Conservation (phyloP, 2,888 invertebrate genomes). For the Atrina japonica region DNA sequence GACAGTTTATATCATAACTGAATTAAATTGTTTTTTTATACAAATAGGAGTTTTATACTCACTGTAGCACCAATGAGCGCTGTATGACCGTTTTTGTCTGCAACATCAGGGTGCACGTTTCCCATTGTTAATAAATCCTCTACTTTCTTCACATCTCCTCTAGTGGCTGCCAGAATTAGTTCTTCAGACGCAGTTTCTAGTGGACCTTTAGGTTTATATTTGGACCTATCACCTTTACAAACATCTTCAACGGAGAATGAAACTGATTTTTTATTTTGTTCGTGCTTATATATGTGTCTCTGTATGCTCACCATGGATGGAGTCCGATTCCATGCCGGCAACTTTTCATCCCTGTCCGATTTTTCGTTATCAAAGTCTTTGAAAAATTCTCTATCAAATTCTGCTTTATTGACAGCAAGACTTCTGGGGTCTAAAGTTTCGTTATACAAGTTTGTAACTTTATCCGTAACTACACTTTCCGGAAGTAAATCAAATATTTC, state of each 20-base stretch:
- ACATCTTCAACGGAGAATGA: slow-evolving; percentile 69
- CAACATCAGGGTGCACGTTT: slow-evolving; percentile 76
- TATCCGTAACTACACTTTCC: slow-evolving; percentile 52
- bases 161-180: slow-evolving; percentile 69
- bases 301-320: slow-evolving; percentile 74
- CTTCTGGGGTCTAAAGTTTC: slow-evolving; percentile 73
- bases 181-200: slow-evolving; percentile 73
- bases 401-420: slow-evolving; percentile 73
- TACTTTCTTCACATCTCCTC: slow-evolving; percentile 69
- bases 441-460: slow-evolving; percentile 66
- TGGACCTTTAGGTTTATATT: slow-evolving; percentile 67
- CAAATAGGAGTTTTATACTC: too few relatives aligned
- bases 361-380: slow-evolving; percentile 48
- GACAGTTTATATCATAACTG: too few relatives aligned
- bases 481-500: slow-evolving; percentile 51
- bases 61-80: slow-evolving; percentile 78
- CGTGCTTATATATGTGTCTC: slow-evolving; percentile 73
- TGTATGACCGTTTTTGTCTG: slow-evolving; percentile 76
- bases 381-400: slow-evolving; percentile 76
- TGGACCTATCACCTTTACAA: slow-evolving; percentile 63
- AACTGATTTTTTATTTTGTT: slow-evolving; percentile 49
- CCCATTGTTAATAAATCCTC: slow-evolving; percentile 70
- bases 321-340: slow-evolving; percentile 74
- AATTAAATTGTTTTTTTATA: too few relatives aligned
- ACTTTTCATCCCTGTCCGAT: slow-evolving; percentile 46